A percentile compares a stretch with the other conserved stretches of the same genome.
phyloP scores from a whole-genome alignment of 2,797 vertebrate species.

The Gallinago stenura region DNA sequence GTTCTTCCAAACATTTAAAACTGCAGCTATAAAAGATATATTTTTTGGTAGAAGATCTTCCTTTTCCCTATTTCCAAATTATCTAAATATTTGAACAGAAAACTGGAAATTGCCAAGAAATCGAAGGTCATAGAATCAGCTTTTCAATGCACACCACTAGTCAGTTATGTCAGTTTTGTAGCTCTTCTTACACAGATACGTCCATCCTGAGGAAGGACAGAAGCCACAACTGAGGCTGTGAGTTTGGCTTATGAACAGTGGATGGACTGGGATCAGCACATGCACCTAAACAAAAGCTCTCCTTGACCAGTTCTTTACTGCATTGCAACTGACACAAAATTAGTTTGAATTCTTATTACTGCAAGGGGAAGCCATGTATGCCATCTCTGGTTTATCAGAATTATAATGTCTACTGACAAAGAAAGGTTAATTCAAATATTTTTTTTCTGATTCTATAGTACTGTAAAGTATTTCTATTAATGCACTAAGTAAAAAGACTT shows the following conservation, averaged over 20 bases:
- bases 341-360: background rate
- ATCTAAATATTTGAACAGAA: background rate
- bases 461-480: background rate
- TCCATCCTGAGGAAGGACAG: background rate
- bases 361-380: background rate
- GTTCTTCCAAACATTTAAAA: background rate
- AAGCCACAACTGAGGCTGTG: background rate
- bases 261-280: background rate
- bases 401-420: background rate
- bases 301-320: background rate
- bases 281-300: background rate
- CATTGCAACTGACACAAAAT: background rate
- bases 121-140: accelerated
- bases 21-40: background rate
- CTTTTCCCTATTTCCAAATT: background rate
- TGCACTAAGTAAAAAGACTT: background rate
- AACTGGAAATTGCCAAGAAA: background rate
- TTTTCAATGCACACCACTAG: accelerated
- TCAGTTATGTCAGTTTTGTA: background rate
- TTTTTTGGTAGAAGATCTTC: background rate
- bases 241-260: background rate
- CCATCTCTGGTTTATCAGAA: background rate
- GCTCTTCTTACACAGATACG: background rate
- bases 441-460: background rate
- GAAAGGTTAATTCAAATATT: background rate